A percentile compares a stretch with the other conserved stretches of the same genome.
phyloP scores from a whole-genome alignment of 2,888 invertebrate genomes.

The Drosophila algonquin region DNA sequence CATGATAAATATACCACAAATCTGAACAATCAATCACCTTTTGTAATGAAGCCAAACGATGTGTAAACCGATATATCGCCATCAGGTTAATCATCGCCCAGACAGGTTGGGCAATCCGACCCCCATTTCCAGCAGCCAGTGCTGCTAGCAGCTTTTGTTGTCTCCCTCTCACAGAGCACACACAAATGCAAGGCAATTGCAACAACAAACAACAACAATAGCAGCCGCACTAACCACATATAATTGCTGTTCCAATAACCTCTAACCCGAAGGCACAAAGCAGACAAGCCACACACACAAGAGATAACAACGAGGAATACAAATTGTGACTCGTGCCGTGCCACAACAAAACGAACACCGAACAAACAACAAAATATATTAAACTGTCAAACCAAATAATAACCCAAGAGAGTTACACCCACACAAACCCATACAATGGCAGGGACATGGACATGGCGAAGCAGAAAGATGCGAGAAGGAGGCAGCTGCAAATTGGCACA shows the following conservation, averaged over 20 bases:
- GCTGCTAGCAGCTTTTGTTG: constrained; percentile 42
- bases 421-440: constrained; percentile 21
- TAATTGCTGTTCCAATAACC: constrained; percentile 70
- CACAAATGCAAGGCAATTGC: constrained; percentile 27
- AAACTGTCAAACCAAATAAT: constrained; percentile 56
- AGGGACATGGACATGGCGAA: constrained; percentile 1
- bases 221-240: constrained; percentile 34
- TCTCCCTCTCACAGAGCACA: neutral
- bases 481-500: constrained; percentile 10
- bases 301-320: constrained; percentile 30
- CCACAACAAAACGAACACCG: constrained; percentile 24
- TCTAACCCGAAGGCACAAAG: constrained; percentile 50
- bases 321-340: constrained; percentile 63
- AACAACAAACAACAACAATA: constrained; percentile 9
- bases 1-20: constrained; percentile 19
- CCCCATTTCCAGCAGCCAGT: constrained; percentile 38
- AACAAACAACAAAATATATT: constrained; percentile 44
- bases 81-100: constrained; percentile 29
- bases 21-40: constrained; percentile 40
- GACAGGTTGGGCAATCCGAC: constrained; percentile 42
- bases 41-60: constrained; percentile 34
- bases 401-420: constrained; percentile 61
- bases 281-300: constrained; percentile 17
- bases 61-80: constrained; percentile 32
- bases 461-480: constrained; percentile 8